Evolutionary conservation across 2,113 vertebrate genomes (phyloP).

Genomic region (Trematomus loennbergii): DNA sequence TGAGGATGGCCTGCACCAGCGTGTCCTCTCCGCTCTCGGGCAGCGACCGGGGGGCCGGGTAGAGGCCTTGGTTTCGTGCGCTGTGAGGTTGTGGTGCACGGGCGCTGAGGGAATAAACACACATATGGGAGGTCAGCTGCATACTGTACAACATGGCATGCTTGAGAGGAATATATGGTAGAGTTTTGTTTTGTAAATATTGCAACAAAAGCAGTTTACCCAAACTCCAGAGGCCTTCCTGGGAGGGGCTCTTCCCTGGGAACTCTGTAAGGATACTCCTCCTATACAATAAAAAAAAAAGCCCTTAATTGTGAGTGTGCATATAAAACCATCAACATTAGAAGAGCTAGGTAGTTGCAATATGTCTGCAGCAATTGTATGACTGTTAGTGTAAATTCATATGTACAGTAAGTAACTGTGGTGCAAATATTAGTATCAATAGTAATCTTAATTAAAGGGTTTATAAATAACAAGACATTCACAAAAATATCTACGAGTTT

Average conservation of each 20-base stretch:
- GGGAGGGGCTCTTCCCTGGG: slow-evolving; percentile 78
- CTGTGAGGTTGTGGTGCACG: slow-evolving; percentile 73
- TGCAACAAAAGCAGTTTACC: slow-evolving; percentile 63
- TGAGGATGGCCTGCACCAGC: slow-evolving; percentile 83
- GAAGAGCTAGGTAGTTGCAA: no score
- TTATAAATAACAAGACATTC: no score
- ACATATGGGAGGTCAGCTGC: neutral
- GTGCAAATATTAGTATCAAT: no score
- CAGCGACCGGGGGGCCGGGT: slow-evolving; percentile 74
- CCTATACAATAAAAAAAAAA: slow-evolving; percentile 45
- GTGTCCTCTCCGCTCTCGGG: slow-evolving; percentile 81
- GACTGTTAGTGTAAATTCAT: no score
- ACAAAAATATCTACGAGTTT: no score
- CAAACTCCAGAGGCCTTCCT: slow-evolving; percentile 78
- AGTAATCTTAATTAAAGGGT: no score
- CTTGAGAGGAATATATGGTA: no score
- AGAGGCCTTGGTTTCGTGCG: slow-evolving; percentile 76
- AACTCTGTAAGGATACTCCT: slow-evolving; percentile 82
- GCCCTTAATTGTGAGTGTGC: no score
- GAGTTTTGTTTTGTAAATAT: no score
- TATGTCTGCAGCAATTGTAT: no score
- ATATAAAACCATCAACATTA: no score
- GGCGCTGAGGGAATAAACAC: slow-evolving; percentile 37
- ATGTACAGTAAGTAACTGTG: no score
- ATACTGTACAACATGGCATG: neutral